Base-by-base conservation (phyloP, 1,140 invertebrate genomes). In the Ceratina calcarata region DNA sequence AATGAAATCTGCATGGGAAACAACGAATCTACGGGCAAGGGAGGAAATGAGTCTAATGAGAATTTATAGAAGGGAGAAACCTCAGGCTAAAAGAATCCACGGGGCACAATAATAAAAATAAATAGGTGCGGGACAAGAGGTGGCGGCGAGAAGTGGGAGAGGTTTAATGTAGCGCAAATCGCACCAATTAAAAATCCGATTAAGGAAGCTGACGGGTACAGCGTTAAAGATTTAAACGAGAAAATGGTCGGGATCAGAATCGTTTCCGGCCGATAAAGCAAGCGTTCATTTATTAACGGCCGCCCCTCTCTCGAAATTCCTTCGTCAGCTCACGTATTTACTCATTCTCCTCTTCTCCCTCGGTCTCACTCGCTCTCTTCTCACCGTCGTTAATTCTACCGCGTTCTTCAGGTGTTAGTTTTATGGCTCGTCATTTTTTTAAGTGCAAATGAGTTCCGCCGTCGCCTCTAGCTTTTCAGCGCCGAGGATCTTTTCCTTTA, bases 111-210 rank as follows among this genome's bases (percentile, higher is more conserved):
- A 89, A 90, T 90, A 86, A 88, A 80, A 85, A 88, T 86, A 87
- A 86, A 87, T n/a, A 22, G 27, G 51, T 32, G 15, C 16, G 27
- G 55, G 3, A 24, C 18, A 18, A 24, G 6, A 13, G 37, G 37
- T 6, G 13, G 24, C 7, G 16, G 16, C 20, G 7, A 51, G 69
- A 68, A 68, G 65, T 53, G 65, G 75, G 82, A 71, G 67, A 45
- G 83, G 88, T 90, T 91, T 91, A 91, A 92, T 91, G 91, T 91
- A 90, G 90, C 87, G 87, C 85, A 88, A 92, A 91, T 91, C 90
- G 89, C 84, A 78, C 88, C 90, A 92, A 92, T 92, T 92, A 92
- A 92, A 92, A 92, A 92, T 91, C 91, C 91, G 92, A 92, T 92
- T 92, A 92, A 92, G 91, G 91, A 87, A 89, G 86, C 81, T 80